Conservation (phyloP, 1,140 invertebrate genomes). For the Thrips palmi region DNA sequence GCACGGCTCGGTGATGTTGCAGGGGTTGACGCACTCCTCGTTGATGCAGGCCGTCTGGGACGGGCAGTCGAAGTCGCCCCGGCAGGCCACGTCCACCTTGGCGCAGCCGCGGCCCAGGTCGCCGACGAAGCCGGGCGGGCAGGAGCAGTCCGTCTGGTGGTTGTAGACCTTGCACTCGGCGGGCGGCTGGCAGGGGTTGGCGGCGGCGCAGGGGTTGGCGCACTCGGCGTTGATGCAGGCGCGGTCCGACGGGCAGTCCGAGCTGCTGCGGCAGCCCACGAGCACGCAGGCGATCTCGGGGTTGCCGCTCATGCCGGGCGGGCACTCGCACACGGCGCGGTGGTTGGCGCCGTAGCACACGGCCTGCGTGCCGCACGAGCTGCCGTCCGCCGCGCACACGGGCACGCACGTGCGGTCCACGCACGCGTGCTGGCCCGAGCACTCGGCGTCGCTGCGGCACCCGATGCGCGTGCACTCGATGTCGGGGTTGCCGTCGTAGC, state of each 20-base stretch:
- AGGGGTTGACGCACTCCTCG: slow-evolving; percentile 66
- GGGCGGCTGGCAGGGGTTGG: slow-evolving; percentile 43
- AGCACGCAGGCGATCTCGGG: slow-evolving; percentile 53
- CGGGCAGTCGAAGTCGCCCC: slow-evolving; percentile 62
- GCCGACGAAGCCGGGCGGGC: slow-evolving; percentile 55
- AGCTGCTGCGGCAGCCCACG: slow-evolving; percentile 53
- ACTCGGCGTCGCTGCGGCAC: slow-evolving; percentile 53
- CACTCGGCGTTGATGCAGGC: slow-evolving; percentile 67
- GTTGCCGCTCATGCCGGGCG: slow-evolving; percentile 60
- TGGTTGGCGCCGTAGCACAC: slow-evolving; percentile 60
- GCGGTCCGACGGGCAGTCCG: slow-evolving; percentile 51
- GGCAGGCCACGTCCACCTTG: slow-evolving; percentile 40
- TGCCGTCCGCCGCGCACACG: slow-evolving; percentile 45
- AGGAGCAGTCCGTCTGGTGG: slow-evolving; percentile 55
- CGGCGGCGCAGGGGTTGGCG: slow-evolving; percentile 46
- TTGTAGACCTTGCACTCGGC: slow-evolving; percentile 57
- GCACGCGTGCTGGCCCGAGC: slow-evolving; percentile 55
- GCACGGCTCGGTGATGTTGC: slow-evolving; percentile 57
- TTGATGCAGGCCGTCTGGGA: slow-evolving; percentile 64
- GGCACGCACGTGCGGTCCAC: slow-evolving; percentile 59
- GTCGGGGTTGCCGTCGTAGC: slow-evolving; percentile 64
- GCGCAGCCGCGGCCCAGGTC: slow-evolving; percentile 44
- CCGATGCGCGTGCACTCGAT: slow-evolving; percentile 40
- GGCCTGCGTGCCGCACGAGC: slow-evolving; percentile 47
- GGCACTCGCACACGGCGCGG: slow-evolving; percentile 60